These are phyloP conservation scores for Lasioglossum oenotherae DNA, from an alignment of 2,888 invertebrate species.

Conservation along the genomic window DNA sequence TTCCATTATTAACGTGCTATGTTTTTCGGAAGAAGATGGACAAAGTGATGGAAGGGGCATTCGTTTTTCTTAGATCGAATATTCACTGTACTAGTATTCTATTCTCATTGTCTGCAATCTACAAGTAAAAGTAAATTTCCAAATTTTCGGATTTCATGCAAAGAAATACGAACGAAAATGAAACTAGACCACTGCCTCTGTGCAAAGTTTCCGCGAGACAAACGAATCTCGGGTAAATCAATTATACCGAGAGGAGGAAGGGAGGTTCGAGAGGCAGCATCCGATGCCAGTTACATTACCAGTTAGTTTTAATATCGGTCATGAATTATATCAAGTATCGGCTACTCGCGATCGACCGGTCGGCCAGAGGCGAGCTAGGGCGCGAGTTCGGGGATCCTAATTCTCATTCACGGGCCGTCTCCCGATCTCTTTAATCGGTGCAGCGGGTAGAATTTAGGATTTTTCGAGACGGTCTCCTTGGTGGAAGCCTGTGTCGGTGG, in stretches of 20 bases:
- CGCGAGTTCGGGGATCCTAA: slow-evolving; percentile 43
- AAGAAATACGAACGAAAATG: background rate
- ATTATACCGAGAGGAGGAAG: background rate
- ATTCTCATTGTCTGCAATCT: too few species aligned
- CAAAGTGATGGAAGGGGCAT: background rate
- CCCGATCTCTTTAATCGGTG: slow-evolving; percentile 74
- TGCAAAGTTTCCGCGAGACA: background rate
- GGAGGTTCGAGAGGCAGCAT: background rate
- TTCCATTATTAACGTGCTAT: background rate
- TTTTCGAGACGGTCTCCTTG: slow-evolving; percentile 59
- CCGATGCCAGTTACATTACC: slow-evolving; percentile 15
- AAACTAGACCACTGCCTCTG: background rate
- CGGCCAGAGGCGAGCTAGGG: background rate
- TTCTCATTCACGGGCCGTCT: slow-evolving; percentile 71
- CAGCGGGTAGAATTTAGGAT: slow-evolving; percentile 71
- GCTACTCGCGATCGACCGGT: slow-evolving; percentile 28
- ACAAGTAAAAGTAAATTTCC: background rate
- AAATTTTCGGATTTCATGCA: background rate
- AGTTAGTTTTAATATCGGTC: slow-evolving; percentile 34
- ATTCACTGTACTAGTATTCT: too few species aligned
- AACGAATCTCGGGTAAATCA: background rate
- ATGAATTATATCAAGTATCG: slow-evolving; percentile 62
- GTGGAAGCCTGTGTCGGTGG: slow-evolving; percentile 46
- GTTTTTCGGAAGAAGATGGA: background rate
- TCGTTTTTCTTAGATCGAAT: too few species aligned